A percentile compares a stretch with the other conserved stretches of the same genome.
phyloP scores from a whole-genome alignment of 2,797 vertebrate species.

The Halcyon badia region DNA sequence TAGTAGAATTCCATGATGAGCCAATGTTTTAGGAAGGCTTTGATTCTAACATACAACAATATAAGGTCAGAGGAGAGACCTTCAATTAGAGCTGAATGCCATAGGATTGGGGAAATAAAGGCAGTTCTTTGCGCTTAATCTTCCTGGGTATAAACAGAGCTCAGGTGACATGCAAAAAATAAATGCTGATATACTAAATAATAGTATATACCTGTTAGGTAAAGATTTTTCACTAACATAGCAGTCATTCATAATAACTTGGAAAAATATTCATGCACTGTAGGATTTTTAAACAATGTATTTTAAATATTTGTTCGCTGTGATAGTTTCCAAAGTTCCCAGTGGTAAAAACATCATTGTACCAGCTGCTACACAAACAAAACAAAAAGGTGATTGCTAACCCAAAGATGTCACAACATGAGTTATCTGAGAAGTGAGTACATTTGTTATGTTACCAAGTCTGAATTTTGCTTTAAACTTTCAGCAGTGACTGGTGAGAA shows the following conservation, averaged over 20 bases:
- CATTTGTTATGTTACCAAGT: neutral
- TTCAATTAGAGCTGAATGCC: neutral
- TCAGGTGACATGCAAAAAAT: neutral
- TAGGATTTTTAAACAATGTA: neutral
- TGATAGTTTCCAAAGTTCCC: neutral
- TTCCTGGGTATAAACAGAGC: neutral
- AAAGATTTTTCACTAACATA: neutral
- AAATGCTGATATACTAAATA: neutral
- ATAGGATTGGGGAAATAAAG: neutral
- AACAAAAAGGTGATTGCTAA: neutral
- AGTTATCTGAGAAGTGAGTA: neutral
- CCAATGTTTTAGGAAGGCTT: neutral
- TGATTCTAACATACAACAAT: neutral
- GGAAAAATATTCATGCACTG: neutral
- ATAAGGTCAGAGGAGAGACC: neutral
- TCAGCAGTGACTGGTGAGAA: neutral
- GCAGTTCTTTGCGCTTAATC: neutral
- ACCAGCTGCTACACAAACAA: neutral
- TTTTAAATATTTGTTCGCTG: neutral
- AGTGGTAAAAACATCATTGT: neutral
- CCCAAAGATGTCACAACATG: neutral
- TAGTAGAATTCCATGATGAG: neutral
- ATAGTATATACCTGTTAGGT: neutral
- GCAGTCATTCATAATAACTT: neutral
- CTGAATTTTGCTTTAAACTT: constrained; percentile 9